These are phyloP conservation scores for Porites australiensis DNA, from an alignment of 64 coral and sea anemone genomes.

Conservation along the genomic window DNA sequence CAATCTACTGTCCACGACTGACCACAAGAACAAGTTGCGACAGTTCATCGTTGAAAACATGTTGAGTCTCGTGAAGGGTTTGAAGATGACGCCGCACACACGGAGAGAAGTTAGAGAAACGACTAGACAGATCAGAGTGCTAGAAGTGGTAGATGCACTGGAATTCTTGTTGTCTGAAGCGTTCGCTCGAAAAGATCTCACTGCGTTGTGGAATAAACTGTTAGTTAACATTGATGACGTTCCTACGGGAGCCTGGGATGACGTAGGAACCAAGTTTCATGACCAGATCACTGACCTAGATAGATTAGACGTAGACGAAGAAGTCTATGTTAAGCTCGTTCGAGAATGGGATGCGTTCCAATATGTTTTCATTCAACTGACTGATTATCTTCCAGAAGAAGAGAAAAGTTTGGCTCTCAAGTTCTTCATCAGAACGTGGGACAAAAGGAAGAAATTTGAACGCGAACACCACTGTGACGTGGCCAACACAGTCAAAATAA, in stretches of 20 bases:
- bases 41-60: constrained; percentile 6
- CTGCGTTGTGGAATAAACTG: neutral
- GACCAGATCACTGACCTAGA: neutral
- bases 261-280: neutral
- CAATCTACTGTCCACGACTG: constrained; percentile 15
- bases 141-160: neutral
- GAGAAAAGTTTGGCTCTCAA: neutral
- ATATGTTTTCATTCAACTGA: neutral
- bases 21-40: constrained; percentile 1
- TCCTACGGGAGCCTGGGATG: neutral
- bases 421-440: constrained; percentile 1
- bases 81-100: neutral
- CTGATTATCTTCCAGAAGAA: neutral
- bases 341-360: neutral
- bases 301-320: neutral
- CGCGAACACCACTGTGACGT: neutral
- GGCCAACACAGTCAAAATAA: neutral
- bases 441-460: neutral
- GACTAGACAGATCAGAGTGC: neutral
- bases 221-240: neutral
- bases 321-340: neutral
- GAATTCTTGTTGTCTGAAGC: neutral
- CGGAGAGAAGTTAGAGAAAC: constrained; percentile 3
- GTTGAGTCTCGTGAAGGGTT: neutral
- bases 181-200: neutral